Base-by-base conservation (phyloP, 2,113 vertebrate genomes). In the Esox niger region DNA sequence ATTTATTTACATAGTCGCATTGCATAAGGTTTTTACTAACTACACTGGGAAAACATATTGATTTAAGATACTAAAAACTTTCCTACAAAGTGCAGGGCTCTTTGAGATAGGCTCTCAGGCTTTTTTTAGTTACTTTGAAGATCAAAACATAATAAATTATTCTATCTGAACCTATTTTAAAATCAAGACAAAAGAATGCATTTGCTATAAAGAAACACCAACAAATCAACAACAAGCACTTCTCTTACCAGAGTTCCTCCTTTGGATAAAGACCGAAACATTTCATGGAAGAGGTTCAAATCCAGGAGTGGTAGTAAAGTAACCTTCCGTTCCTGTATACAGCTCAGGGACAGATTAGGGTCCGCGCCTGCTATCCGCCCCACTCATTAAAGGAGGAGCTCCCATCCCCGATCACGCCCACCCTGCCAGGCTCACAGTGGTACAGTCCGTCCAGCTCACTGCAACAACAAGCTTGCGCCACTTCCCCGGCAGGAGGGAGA, bases 161-260 rank as follows among this genome's bases (percentile, higher is more conserved):
- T 52, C 17, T 52, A 52, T 21, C 47, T 15, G n/a, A 52, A 52
- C 21, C 2, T 43, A 15, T 13, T 43, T 15, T 17, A 52, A n/a
- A 21, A 52, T 52, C 47, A 52, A 52, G 47, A 52, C 20, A 52
- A 21, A 52, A 52, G 3, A n/a, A 23, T 27, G 56, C 11, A 25
- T 20, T 30, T 29, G 26, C 29, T 17, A 30, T 58, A 2, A 17
- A 31, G 20, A 10, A 56, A 59, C 11, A 74, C 2, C 67, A 76
- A 60, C 58, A 55, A 27, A n/a, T 29, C 21, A 8, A 66, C 7
- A 43, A 4, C 62, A 66, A 64, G 30, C 1, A 56, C 8, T 69
- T 70, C 13, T 72, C 86, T 86, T 83, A 88, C 86, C 86, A 54
- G 10, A 79, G 71, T 78, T 46, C 71, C 68, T 66, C n/a, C 8